phyloP scores from a whole-genome alignment of 1,140 invertebrate species.

The Aphidius gifuensis region DNA sequence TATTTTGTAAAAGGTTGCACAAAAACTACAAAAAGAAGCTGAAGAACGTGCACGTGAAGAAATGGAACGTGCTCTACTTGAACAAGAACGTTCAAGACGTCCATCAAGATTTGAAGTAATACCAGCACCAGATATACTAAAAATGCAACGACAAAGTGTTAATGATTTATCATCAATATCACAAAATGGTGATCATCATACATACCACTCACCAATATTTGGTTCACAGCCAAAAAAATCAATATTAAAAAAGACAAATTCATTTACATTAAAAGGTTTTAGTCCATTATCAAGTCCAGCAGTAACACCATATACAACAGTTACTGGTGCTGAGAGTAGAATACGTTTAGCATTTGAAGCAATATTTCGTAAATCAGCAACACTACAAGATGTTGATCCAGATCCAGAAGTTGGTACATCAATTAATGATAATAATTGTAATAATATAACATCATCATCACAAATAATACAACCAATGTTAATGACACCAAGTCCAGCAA shows the following conservation, averaged over 20 bases:
- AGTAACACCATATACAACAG: conserved; percentile 76
- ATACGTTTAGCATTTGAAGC: conserved; percentile 86
- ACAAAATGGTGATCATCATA: conserved; percentile 45
- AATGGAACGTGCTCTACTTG: conserved; percentile 51
- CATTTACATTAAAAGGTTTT: conserved; percentile 76
- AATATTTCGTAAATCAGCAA: conserved; percentile 82
- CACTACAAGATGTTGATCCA: conserved; percentile 77
- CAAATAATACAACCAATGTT: conserved; percentile 43
- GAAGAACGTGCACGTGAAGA: conserved; percentile 63
- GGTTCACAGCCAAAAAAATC: conserved; percentile 75
- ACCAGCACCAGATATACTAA: conserved; percentile 64
- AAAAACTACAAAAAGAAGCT: conserved; percentile 65
- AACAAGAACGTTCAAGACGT: conserved; percentile 57
- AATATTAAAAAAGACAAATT: conserved; percentile 89
- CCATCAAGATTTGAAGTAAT: conserved; percentile 72
- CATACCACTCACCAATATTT: conserved; percentile 58
- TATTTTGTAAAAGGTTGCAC: conserved; percentile 54
- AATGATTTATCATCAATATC: conserved; percentile 47
- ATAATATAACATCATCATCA: conserved; percentile 36
- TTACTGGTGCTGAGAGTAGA: conserved; percentile 81
- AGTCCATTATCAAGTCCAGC: conserved; percentile 66
- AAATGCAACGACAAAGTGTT: conserved; percentile 54
- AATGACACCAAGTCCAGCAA: conserved; percentile 60
- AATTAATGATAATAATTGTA: conserved; percentile 36
- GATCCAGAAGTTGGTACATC: conserved; percentile 59